Evolutionary conservation across 2,797 vertebrate species (phyloP), one percentile per base, ranked within the genome.

Genomic region (Sebastiscus albofasciatus): DNA sequence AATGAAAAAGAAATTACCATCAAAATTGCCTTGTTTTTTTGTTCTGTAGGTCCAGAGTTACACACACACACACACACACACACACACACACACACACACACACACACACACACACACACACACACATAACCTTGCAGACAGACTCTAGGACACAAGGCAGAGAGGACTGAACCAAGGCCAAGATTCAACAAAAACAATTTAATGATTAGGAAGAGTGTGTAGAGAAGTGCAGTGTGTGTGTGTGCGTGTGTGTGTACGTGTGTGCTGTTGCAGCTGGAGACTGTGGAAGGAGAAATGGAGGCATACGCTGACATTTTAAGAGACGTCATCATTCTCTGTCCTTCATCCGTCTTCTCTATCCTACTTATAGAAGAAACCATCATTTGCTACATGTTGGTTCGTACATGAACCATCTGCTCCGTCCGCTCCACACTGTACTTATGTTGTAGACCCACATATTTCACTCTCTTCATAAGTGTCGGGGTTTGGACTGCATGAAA

Each of bases 181-280:
- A 60, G 27, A 70, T 55, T 77, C 58, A 82, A 27, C 39, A 72
- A 61, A 78, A 83, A 89, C 75, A 74, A 12, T 72, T 33, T 76
- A 68, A 82, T 3, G 8, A 71, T 82, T 8, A 78, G 20, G 55
- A 68, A 8, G 13, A 10, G 66, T 80, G 79, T 80, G 49, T 24
- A 49, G 42, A 49, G 42, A 49, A 49, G 75, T 52, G 56, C 46
- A 20, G 0, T 52, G 49, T n/a, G 49, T n/a, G 46, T n/a, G 46
- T n/a, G 49, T n/a, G 49, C n/a, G 8, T 36, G 34, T 3, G 34
- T 36, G 34, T 3, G 34, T 36, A 11, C 3, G 36, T 36, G 10
- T 36, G 20, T 54, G 49, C 49, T 52, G 49, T 52, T 8, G 49
- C 49, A 49, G 46, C 46, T 49, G 46, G 46, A 49, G 16, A 49